Conservation (phyloP, 2,888 invertebrate species). For the Watsonalla binaria region DNA sequence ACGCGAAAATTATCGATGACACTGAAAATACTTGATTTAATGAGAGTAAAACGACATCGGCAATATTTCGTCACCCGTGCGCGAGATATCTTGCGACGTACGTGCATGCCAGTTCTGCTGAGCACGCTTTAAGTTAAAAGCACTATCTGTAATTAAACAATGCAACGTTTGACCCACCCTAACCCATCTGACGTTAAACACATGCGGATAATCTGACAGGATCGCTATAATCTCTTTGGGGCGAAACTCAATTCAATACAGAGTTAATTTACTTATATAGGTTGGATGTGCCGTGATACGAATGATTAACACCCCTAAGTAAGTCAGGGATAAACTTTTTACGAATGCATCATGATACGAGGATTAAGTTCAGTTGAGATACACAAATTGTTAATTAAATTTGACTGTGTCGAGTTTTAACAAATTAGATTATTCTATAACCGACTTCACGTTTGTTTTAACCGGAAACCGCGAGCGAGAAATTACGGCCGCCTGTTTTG, state of each 20-base stretch:
- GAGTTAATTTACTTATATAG: constrained; percentile 74
- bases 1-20: not conserved
- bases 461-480: not conserved
- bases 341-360: constrained; percentile 52
- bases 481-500: not conserved
- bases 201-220: constrained; percentile 72
- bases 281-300: constrained; percentile 53
- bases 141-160: constrained; percentile 73
- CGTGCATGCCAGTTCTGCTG: constrained; percentile 19
- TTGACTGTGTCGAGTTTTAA: not conserved
- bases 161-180: constrained; percentile 48
- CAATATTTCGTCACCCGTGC: too few relatives aligned
- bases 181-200: constrained; percentile 67
- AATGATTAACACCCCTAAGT: constrained; percentile 51
- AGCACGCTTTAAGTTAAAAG: constrained; percentile 38
- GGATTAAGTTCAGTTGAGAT: constrained; percentile 1
- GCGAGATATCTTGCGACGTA: constrained; percentile 2
- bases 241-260: constrained; percentile 70
- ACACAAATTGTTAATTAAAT: constrained; percentile 1
- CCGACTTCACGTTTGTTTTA: not conserved
- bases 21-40: too few relatives aligned
- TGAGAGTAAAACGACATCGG: too few relatives aligned
- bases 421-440: not conserved
- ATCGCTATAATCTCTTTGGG: constrained; percentile 69
- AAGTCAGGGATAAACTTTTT: constrained; percentile 59